Percentiles rank a stretch among this genome's conserved stretches.
These are phyloP conservation scores for Clarias gariepinus DNA, from an alignment of 2,113 vertebrate species.

Conservation along the genomic window DNA sequence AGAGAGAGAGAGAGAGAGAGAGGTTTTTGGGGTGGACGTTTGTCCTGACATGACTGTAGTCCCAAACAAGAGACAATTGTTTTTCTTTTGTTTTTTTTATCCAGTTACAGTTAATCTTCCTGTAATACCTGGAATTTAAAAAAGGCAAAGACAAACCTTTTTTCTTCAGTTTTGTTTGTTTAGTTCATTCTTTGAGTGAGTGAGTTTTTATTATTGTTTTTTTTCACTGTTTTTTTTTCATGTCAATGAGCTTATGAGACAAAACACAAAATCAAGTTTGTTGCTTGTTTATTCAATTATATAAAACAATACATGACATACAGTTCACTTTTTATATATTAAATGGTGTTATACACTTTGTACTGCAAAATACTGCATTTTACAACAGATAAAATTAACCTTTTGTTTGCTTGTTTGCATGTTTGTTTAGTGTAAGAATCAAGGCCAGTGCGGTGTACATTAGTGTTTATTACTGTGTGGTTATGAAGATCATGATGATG, in stretches of 20 bases:
- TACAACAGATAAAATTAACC: too few species aligned
- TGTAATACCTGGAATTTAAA: constrained; percentile 37
- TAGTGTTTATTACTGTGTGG: too few species aligned
- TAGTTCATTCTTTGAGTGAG: background rate
- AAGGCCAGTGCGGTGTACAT: background rate
- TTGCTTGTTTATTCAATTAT: background rate
- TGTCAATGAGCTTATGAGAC: background rate
- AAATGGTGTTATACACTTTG: background rate
- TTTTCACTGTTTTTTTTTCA: background rate
- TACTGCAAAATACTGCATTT: background rate
- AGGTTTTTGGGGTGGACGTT: background rate
- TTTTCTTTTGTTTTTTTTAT: too few species aligned
- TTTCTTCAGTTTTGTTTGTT: background rate
- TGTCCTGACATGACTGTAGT: background rate
- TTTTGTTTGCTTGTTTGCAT: too few species aligned
- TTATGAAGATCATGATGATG: too few species aligned
- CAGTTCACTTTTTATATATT: background rate
- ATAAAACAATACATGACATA: background rate
- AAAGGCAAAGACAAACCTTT: background rate
- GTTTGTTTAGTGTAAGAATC: background rate
- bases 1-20: background rate
- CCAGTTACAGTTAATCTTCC: constrained; percentile 10
- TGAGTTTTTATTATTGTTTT: background rate
- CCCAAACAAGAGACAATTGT: constrained; percentile 20
- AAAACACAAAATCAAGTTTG: background rate